A percentile compares a stretch with the other conserved stretches of the same genome.
phyloP scores from a whole-genome alignment of 1,140 invertebrate genomes.

The Lordiphosa mommai region DNA sequence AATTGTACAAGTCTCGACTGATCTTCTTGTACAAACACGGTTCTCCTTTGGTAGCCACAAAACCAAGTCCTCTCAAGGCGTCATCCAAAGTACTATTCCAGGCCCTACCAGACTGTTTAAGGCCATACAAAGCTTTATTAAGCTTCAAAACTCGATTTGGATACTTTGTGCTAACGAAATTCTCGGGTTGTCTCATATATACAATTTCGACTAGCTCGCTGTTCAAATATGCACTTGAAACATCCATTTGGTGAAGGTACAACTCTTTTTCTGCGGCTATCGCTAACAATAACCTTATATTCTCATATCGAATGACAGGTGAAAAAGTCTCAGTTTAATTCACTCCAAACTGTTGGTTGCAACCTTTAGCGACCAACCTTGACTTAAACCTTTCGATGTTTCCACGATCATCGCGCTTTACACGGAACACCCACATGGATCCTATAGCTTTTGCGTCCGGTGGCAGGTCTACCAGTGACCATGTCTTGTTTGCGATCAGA shows the following conservation, averaged over 20 bases:
- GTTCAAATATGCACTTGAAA: slow-evolving; percentile 80
- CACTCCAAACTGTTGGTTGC: slow-evolving; percentile 64
- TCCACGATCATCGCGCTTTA: no score
- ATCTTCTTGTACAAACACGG: slow-evolving; percentile 12
- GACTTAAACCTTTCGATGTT: no score
- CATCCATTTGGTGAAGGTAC: slow-evolving; percentile 73
- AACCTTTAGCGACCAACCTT: no score
- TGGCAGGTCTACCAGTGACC: no score
- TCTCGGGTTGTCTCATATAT: slow-evolving; percentile 78
- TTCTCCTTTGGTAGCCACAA: no score
- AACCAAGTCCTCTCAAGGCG: no score
- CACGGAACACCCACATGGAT: no score
- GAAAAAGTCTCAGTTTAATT: slow-evolving; percentile 79
- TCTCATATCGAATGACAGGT: slow-evolving; percentile 64
- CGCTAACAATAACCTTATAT: slow-evolving; percentile 74
- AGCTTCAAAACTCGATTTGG: no score
- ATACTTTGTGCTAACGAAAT: slow-evolving; percentile 39
- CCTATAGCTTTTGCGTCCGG: no score
- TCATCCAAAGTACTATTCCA: slow-evolving; percentile 15
- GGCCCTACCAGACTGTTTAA: slow-evolving; percentile 54
- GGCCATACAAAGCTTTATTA: slow-evolving; percentile 50
- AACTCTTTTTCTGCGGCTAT: slow-evolving; percentile 64
- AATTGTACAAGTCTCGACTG: neutral
- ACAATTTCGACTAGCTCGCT: slow-evolving; percentile 79
- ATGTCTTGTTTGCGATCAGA: no score